Conservation (phyloP, 2,888 invertebrate genomes). For the Norana najaformis region DNA sequence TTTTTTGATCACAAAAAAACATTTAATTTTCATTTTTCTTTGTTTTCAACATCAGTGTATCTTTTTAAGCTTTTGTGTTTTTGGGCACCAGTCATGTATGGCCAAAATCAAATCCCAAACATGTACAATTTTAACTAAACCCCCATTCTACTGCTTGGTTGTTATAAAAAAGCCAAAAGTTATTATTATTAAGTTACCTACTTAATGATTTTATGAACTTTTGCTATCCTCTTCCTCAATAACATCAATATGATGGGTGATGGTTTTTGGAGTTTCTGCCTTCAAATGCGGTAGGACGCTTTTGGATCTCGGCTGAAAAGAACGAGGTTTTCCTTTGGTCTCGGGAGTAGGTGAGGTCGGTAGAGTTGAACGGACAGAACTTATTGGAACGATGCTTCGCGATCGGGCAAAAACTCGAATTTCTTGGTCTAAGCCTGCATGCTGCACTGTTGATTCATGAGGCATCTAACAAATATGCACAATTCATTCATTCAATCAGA, state of each 20-base stretch:
- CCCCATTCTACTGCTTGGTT: neutral
- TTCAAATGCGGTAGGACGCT: neutral
- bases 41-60: neutral
- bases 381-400: neutral
- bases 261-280: slow-evolving; percentile 9
- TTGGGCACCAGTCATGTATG: neutral
- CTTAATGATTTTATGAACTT: neutral
- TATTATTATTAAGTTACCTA: too few relatives aligned
- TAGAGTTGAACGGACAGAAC: neutral
- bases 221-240: neutral
- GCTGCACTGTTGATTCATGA: slow-evolving; percentile 9
- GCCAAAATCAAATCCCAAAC: slow-evolving; percentile 3
- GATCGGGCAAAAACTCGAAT: neutral
- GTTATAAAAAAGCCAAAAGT: neutral
- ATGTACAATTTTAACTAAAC: neutral
- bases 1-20: slow-evolving; percentile 3
- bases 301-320: too few relatives aligned
- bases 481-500: too few relatives aligned
- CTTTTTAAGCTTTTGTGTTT: neutral
- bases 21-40: neutral
- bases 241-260: neutral
- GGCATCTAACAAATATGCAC: slow-evolving; percentile 9
- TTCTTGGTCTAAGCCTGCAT: neutral
- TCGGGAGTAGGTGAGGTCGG: neutral
- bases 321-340: neutral